Evolutionary conservation across 2,113 vertebrate genomes (phyloP), one percentile per base, ranked within the genome.

Genomic region (Syngnathoides biaculeatus): DNA sequence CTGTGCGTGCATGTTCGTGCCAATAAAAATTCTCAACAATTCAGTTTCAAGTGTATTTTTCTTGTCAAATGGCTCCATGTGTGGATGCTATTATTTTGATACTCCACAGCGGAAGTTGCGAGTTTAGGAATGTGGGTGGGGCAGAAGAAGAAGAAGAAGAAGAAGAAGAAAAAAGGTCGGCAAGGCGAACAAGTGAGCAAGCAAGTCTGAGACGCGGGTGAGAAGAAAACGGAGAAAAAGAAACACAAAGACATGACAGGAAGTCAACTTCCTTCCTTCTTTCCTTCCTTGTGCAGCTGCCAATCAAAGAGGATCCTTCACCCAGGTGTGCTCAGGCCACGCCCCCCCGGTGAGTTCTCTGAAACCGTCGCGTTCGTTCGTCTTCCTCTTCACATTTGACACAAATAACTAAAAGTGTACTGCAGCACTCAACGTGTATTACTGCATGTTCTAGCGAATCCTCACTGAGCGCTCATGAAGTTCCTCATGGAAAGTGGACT

Each of bases 21-120:
- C 30, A 35, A 35, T 2, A 35, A 35, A 35, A 6, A 56, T 7
- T 40, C 4, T 45, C 45, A 1, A 6, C 3, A 35, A 35, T 35
- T 1, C 3, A 35, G 30, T 17, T 47, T 47, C 2, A 20, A 58
- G 40, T 11, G 5, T 19, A 24, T 22, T 72, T 72, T 61, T 72
- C 55, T 65, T 69, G 38, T 77, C 70, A 69, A 72, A 65, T 48
- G 47, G 2, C 0, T 14, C 17, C 27, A 3, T 7, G 11, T 13
- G 9, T 59, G 0, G 0, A 0, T 2, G 10, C 65, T 59, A 43
- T 83, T 78, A 75, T 71, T 78, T 64, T 75, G 69, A 70, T 63
- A 55, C 14, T 1, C 0, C 11, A 3, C 15, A 12, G 0, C 8
- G 55, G 72, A 83, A 50, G 65, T 67, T 0, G 10, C 9, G 20